These are phyloP conservation scores for Quadriops clusia DNA, from an alignment of 2,888 invertebrate species.

Conservation along the genomic window DNA sequence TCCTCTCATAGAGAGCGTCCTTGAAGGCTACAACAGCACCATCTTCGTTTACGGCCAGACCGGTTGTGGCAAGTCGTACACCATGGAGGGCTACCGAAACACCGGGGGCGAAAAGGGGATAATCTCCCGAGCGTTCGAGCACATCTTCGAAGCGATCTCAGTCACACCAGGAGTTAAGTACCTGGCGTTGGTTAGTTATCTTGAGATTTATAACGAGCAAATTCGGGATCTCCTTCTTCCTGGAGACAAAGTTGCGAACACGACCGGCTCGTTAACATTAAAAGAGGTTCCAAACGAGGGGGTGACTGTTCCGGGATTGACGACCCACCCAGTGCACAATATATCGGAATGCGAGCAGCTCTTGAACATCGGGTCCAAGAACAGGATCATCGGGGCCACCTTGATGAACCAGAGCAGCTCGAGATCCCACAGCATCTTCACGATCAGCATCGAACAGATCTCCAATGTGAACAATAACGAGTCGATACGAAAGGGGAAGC, in stretches of 20 bases:
- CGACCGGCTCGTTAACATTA: constrained; percentile 30
- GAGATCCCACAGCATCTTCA: constrained; percentile 79
- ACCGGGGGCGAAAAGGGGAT: constrained; percentile 44
- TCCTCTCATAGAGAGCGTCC: constrained; percentile 70
- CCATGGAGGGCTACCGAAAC: constrained; percentile 64
- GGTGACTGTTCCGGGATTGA: constrained; percentile 45
- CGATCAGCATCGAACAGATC: constrained; percentile 72
- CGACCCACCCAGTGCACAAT: constrained; percentile 65
- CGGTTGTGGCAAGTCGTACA: constrained; percentile 82
- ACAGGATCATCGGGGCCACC: constrained; percentile 73
- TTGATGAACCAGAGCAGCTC: constrained; percentile 83
- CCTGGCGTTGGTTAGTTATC: constrained; percentile 63
- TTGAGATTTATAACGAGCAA: constrained; percentile 79
- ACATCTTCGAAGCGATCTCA: constrained; percentile 76
- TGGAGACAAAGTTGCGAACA: constrained; percentile 5
- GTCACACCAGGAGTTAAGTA: constrained; percentile 60
- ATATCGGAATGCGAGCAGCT: constrained; percentile 64
- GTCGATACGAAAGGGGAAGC: constrained; percentile 42
- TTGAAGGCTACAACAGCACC: constrained; percentile 87
- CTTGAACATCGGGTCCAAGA: constrained; percentile 64
- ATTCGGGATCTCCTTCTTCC: constrained; percentile 39
- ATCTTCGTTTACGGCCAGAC: constrained; percentile 92
- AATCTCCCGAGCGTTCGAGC: constrained; percentile 73
- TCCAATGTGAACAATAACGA: constrained; percentile 37
- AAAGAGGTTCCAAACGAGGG: constrained; percentile 43